Conservation (phyloP, 92 coral and sea anemone species). For the Actinernus sp. region DNA sequence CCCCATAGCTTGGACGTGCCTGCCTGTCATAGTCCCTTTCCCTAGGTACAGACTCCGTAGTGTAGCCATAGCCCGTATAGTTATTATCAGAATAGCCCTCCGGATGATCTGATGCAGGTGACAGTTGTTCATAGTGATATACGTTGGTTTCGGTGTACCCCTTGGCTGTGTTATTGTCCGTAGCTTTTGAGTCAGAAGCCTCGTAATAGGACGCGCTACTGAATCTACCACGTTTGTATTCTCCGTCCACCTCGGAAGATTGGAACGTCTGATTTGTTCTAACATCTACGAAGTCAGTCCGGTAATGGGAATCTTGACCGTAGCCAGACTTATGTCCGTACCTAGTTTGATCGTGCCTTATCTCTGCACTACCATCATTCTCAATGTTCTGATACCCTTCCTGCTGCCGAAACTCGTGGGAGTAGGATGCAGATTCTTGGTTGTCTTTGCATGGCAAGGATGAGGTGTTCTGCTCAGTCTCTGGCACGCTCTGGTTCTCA, state of each 20-base stretch:
- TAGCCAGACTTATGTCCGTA: conserved; percentile 30
- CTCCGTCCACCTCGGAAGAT: conserved; percentile 11
- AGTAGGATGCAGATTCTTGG: neutral
- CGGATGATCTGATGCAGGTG: conserved; percentile 78
- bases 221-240: conserved; percentile 6
- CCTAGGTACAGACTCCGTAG: conserved; percentile 54
- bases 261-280: conserved; percentile 6
- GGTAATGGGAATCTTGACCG: conserved; percentile 34
- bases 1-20: conserved; percentile 39
- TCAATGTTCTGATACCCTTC: neutral
- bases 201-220: conserved; percentile 1
- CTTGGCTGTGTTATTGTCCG: neutral
- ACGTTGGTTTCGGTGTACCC: conserved; percentile 17
- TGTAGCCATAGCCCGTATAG: conserved; percentile 61
- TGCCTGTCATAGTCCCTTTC: conserved; percentile 33
- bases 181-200: neutral
- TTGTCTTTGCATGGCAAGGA: too few relatives aligned
- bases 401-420: conserved; percentile 15
- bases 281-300: conserved; percentile 34
- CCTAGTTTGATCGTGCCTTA: conserved; percentile 22
- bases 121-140: conserved; percentile 80
- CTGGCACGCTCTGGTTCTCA: conserved; percentile 10
- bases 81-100: conserved; percentile 33
- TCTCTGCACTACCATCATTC: conserved; percentile 11
- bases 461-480: neutral